A percentile compares a stretch with the other conserved stretches of the same genome.
These are phyloP conservation scores for Cheirogaleus medius DNA, from an alignment of 2,113 vertebrate genomes.

Conservation along the genomic window DNA sequence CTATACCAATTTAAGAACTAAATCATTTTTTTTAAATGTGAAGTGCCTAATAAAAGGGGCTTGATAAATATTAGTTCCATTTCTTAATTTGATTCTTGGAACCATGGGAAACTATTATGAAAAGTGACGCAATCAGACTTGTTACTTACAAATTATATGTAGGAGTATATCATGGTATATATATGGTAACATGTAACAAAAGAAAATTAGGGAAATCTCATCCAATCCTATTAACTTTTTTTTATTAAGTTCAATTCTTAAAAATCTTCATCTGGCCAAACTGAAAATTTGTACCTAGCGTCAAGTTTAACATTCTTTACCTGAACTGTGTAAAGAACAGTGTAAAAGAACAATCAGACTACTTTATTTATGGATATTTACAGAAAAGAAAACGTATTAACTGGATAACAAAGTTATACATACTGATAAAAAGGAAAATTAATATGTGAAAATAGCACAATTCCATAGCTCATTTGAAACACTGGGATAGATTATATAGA, in stretches of 20 bases:
- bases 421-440: background rate
- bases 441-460: constrained; percentile 10
- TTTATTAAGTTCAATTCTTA: background rate
- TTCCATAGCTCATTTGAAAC: constrained; percentile 13
- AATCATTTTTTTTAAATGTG: constrained; percentile 8
- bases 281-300: background rate
- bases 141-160: background rate
- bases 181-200: background rate
- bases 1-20: constrained; percentile 3
- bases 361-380: background rate
- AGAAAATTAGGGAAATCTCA: background rate
- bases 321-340: background rate
- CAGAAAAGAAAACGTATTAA: constrained; percentile 19
- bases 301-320: constrained; percentile 20
- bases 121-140: constrained; percentile 21
- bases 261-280: constrained; percentile 20
- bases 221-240: background rate
- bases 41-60: background rate
- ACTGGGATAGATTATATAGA: background rate
- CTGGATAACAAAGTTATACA: background rate
- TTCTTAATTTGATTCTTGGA: background rate
- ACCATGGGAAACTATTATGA: background rate
- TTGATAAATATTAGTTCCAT: background rate
- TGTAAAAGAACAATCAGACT: background rate
- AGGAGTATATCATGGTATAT: background rate